Conservation (phyloP, 2,113 vertebrate species). For the Cephalopterus ornatus region DNA sequence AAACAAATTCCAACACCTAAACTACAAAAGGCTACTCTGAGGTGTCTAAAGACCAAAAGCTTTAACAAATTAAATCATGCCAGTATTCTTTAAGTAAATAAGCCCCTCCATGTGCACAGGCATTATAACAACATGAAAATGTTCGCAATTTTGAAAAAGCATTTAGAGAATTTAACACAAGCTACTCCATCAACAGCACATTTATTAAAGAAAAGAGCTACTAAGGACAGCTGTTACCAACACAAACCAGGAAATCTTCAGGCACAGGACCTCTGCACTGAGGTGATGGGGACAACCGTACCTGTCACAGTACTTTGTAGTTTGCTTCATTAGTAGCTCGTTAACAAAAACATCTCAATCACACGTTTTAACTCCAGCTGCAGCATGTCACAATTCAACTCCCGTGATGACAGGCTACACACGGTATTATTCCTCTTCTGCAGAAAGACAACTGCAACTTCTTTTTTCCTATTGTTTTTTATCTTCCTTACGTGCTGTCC, state of each 20-base stretch:
- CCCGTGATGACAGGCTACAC: background rate
- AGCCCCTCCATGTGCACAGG: background rate
- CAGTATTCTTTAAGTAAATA: background rate
- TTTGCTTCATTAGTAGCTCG: background rate
- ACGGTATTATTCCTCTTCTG: background rate
- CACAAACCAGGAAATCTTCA: background rate
- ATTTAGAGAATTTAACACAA: background rate
- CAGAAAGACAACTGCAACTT: constrained; percentile 2
- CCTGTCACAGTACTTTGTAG: background rate
- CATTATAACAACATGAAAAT: background rate
- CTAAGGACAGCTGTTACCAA: background rate
- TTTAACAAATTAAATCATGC: background rate
- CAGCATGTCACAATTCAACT: background rate
- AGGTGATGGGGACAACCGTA: background rate
- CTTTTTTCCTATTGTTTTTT: background rate
- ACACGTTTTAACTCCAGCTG: background rate
- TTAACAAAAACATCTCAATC: constrained; percentile 17
- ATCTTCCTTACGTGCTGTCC: background rate
- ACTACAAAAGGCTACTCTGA: background rate
- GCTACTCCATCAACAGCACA: background rate
- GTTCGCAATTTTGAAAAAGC: background rate
- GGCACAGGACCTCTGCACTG: background rate
- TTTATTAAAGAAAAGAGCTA: background rate
- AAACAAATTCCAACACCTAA: fast-evolving
- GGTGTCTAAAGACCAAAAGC: background rate